Conservation (phyloP, 2,888 invertebrate genomes). For the Leptinotarsa peninsularis region DNA sequence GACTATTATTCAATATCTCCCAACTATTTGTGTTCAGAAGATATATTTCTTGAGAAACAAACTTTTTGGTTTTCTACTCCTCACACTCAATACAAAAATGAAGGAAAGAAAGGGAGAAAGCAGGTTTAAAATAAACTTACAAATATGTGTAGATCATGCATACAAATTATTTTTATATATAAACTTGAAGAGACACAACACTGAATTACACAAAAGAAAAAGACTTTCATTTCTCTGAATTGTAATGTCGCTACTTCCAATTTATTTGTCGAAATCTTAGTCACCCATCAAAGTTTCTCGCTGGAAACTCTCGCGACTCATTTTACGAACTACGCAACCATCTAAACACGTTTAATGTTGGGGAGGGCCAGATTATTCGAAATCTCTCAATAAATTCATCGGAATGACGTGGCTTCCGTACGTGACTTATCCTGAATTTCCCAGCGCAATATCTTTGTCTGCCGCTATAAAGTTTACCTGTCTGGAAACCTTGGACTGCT, state of each 20-base stretch:
- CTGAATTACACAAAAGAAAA: too few species aligned
- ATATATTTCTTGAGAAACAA: too few species aligned
- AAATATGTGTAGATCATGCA: too few species aligned
- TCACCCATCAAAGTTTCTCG: constrained; percentile 16
- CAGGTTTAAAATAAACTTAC: too few species aligned
- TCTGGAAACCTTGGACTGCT: constrained; percentile 16
- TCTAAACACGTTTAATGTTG: constrained; percentile 28
- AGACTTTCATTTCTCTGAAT: background rate
- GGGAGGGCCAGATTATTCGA: constrained; percentile 25
- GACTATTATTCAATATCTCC: too few species aligned
- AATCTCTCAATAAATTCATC: constrained; percentile 26
- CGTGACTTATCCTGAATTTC: constrained; percentile 34
- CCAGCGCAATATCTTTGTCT: constrained; percentile 23
- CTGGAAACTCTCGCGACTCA: constrained; percentile 30
- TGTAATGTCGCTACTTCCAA: background rate
- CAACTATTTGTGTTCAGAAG: too few species aligned
- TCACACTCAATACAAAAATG: too few species aligned
- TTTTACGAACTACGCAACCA: constrained; percentile 27
- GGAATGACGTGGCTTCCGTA: constrained; percentile 28
- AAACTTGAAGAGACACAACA: too few species aligned
- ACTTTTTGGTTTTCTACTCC: too few species aligned
- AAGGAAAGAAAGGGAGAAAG: too few species aligned
- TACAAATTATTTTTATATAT: too few species aligned
- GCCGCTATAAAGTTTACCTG: constrained; percentile 21
- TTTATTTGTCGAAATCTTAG: background rate